Evolutionary conservation across 2,113 vertebrate species (phyloP), one percentile per base, ranked within the genome.

Genomic region (Python bivittatus): DNA sequence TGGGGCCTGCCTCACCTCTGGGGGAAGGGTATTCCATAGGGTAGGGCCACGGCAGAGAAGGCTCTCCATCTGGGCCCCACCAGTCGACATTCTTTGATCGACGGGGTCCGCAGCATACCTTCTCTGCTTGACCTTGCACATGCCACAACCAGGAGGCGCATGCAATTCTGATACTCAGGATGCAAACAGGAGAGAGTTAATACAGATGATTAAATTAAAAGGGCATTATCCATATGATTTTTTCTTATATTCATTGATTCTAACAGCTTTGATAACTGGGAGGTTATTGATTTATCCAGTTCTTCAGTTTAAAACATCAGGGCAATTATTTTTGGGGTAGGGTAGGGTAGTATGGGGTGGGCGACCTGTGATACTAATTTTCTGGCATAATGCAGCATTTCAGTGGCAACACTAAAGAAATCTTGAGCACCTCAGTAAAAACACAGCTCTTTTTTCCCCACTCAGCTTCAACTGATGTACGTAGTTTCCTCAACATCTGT

Each of bases 401-500:
- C 88, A 53, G 72, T 79, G 92, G 48, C 61, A 54, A 1, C 48
- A 23, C 22, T 15, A 7, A 3, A 86, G 86, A 64, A 61, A 56
- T 54, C 13, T 15, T 44, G 90, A 93, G 88, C 52, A 79, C 48
- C 88, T 92, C 33, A 93, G 93, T 88, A 25, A 22, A 92, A 94
- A 89, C 25, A 22, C 0, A 38, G 89, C 54, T 89, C 38, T 10
- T 92, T 83, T 25, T 15, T 38, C 88, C 29, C 6, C 33, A 91
- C 4, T 56, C 29, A 22, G 52, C n/a, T 3, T 86, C 92, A 86
- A 42, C 92, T 88, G 86, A 92, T 56, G 92, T 92, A 83, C 57
- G 68, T 83, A 42, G 86, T 96, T 96, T 95, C 92, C 95, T 92
- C 92, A 93, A 94, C 92, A 96, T 95, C 94, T 93, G 94, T 92